These are phyloP conservation scores for Hoplostethus mediterraneus DNA, from an alignment of 2,797 vertebrate genomes.

Conservation along the genomic window DNA sequence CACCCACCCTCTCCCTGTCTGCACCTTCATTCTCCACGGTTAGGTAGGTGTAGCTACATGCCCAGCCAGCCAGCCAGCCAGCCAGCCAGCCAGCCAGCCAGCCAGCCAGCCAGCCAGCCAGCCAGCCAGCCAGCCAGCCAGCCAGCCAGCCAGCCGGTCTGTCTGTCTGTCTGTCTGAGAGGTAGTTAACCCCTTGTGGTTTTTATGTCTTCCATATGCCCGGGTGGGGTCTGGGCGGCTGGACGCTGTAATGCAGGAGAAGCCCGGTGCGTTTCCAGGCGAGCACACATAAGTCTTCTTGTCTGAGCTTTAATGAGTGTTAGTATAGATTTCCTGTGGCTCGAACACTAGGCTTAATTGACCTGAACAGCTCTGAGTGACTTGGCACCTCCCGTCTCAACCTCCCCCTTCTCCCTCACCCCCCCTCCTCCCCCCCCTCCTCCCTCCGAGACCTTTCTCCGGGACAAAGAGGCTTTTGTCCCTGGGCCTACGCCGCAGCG, in stretches of 20 bases:
- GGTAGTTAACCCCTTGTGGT: constrained; percentile 68
- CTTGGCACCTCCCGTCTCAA: constrained; percentile 81
- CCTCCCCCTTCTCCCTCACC: constrained; percentile 57
- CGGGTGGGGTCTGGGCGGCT: constrained; percentile 61
- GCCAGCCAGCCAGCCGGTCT: constrained; percentile 55
- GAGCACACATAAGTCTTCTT: constrained; percentile 79
- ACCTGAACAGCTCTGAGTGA: constrained; percentile 87
- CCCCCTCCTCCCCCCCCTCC: constrained; percentile 42
- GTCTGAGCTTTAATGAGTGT: constrained; percentile 83
- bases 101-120: constrained; percentile 50
- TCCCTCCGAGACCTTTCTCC: constrained; percentile 65
- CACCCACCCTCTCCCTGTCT: constrained; percentile 44
- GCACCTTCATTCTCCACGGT: constrained; percentile 63
- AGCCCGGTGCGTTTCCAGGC: constrained; percentile 71
- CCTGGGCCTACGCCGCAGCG: constrained; percentile 68
- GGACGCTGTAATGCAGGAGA: constrained; percentile 69
- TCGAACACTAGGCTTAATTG: constrained; percentile 87
- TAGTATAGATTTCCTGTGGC: constrained; percentile 87
- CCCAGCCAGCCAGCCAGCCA: constrained; percentile 51
- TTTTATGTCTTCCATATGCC: constrained; percentile 84
- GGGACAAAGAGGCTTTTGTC: constrained; percentile 86
- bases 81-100: constrained; percentile 57
- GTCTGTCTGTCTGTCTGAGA: constrained; percentile 59
- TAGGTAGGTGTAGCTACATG: constrained; percentile 65
- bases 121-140: constrained; percentile 47